Base-by-base conservation (phyloP, 1,140 invertebrate species). In the Temnothorax curvispinosus region DNA sequence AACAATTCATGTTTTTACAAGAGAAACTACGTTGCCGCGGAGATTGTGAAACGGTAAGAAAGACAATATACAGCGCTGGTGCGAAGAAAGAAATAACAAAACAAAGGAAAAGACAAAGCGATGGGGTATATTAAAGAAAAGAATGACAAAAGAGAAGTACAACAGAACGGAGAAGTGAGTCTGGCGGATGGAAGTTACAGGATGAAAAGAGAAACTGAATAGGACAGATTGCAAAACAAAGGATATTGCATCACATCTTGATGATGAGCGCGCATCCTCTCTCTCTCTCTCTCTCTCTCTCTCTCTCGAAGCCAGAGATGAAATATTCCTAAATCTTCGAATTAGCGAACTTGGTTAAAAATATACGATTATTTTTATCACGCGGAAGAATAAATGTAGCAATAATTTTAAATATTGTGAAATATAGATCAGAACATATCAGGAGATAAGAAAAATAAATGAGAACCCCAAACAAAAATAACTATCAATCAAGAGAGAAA, bases 1-100 rank as follows among this genome's bases (percentile, higher is more conserved):
- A 75, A 84, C n/a, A 60, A 74, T 35, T 27, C 58, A 75, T 74
- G 56, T 84, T 84, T 82, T 74, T 84, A 84, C 54, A 54, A n/a
- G 41, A 27, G n/a, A 60, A 67, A 69, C 41, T 32, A 80, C 38
- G 13, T 67, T 54, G 62, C 62, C 32, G 76, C 41, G 62, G 60
- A 80, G 47, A 69, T 69, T 67, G 77, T 41, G 50, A 75, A 47
- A 69, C 44, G 5, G 47, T 38, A 32, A 67, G 62, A 52, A 32
- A 41, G 60, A 74, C 32, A 56, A 60, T 32, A 21, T 50, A 38
- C n/a, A 76, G 38, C 21, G 58, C 21, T 44, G 47, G 6, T 41
- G 56, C 32, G 52, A 56, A 47, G 50, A 65, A 9, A 86, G 21
- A 8, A 13, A 27, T 27, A 27, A 86, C 27, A 56, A 58, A 67